phyloP scores from a whole-genome alignment of 2,113 vertebrate genomes.

The Malurus alboscapulatus region DNA sequence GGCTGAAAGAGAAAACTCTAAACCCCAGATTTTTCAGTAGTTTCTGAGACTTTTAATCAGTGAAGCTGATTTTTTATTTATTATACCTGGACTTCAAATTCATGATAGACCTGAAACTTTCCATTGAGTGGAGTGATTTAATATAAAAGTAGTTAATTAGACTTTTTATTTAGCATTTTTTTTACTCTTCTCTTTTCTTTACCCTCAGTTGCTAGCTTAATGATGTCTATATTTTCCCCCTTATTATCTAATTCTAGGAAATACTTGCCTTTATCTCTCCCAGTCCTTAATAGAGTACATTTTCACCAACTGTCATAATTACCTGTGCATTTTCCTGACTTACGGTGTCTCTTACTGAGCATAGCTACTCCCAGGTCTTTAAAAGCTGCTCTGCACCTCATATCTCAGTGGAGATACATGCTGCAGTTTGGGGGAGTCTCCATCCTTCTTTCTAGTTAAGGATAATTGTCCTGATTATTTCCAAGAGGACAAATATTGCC shows the following conservation, averaged over 20 bases:
- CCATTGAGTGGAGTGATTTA: neutral
- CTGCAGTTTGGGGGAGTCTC: neutral
- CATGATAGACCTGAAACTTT: neutral
- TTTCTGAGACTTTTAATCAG: neutral
- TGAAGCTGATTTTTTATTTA: neutral
- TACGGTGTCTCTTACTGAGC: neutral
- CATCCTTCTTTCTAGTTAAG: neutral
- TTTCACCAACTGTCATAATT: neutral
- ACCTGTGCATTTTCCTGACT: neutral
- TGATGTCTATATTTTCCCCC: accelerated
- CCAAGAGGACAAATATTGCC: neutral
- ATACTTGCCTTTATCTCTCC: neutral
- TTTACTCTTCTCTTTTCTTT: neutral
- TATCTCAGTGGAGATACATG: neutral
- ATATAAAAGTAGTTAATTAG: neutral
- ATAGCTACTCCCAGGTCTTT: neutral
- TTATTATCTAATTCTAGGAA: neutral
- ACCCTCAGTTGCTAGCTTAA: neutral
- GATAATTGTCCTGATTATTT: neutral
- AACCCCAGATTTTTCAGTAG: neutral
- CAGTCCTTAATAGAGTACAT: neutral
- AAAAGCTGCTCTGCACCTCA: neutral
- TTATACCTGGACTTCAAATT: neutral
- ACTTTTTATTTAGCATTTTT: neutral
- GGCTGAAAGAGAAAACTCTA: neutral